Conservation (phyloP, 2,113 vertebrate species). For the Rousettus leschenaultii region DNA sequence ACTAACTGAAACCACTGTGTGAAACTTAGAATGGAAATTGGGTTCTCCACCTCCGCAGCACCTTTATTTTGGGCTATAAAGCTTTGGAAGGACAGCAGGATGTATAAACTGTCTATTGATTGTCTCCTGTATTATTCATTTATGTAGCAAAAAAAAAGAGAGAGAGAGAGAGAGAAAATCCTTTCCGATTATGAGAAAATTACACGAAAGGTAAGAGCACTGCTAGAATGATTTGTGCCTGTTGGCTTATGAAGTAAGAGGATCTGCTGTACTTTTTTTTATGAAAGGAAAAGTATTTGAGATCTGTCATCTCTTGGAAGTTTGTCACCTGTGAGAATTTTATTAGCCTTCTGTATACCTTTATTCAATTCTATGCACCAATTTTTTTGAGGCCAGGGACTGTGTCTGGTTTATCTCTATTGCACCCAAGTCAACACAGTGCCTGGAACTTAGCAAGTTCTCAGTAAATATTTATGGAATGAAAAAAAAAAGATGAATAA, state of each 20-base stretch:
- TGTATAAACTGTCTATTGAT: conserved; percentile 47
- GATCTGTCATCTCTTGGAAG: background rate
- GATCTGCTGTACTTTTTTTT: background rate
- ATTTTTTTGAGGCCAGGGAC: background rate
- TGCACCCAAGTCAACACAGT: background rate
- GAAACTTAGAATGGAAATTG: conserved; percentile 72
- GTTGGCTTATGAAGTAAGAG: background rate
- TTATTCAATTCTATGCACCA: background rate
- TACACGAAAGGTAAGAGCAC: background rate
- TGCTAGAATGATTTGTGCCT: background rate
- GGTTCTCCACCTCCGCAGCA: conserved; percentile 71
- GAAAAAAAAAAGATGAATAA: background rate
- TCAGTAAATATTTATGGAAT: background rate
- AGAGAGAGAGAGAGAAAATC: background rate
- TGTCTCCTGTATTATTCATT: conserved; percentile 44
- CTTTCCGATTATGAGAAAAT: background rate
- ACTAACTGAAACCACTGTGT: conserved; percentile 67
- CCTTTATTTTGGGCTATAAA: conserved; percentile 72
- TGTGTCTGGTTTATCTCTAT: background rate
- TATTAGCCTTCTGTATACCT: background rate
- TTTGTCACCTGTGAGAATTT: background rate
- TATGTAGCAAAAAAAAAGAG: background rate
- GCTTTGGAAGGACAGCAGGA: conserved; percentile 66
- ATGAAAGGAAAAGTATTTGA: background rate
- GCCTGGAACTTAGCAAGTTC: background rate